A percentile compares a stretch with the other conserved stretches of the same genome.
Conservation (phyloP, 2,113 vertebrate species). For the Echinops telfairi region DNA sequence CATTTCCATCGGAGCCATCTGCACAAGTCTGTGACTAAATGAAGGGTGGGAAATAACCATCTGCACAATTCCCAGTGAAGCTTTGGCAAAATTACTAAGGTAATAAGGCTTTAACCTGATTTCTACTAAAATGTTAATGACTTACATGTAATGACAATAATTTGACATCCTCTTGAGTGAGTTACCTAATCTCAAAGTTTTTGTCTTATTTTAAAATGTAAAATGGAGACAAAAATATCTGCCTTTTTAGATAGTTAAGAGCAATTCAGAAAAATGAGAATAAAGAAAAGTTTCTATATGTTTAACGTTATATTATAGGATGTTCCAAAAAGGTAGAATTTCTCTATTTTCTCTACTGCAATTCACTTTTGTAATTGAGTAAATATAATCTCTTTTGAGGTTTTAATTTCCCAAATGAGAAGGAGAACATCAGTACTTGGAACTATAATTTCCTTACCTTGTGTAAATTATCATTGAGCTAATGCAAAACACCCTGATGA, state of each 20-base stretch:
- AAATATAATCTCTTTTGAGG: not conserved
- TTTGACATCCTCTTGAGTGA: not conserved
- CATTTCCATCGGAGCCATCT: too few relatives aligned
- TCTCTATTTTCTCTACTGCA: not conserved
- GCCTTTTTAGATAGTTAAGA: not conserved
- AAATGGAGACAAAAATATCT: not conserved
- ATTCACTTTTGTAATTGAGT: not conserved
- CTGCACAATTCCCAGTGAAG: not conserved
- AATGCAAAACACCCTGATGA: not conserved
- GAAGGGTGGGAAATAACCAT: not conserved
- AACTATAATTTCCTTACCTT: not conserved
- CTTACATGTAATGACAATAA: not conserved
- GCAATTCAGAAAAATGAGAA: not conserved
- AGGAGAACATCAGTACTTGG: not conserved
- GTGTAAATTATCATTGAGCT: not conserved
- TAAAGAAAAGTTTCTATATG: not conserved
- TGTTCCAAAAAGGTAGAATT: too few relatives aligned
- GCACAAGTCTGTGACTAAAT: not conserved
- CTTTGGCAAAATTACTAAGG: not conserved
- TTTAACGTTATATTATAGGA: not conserved
- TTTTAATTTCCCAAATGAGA: not conserved
- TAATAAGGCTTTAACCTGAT: constrained; percentile 13
- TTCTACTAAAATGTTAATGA: constrained; percentile 58
- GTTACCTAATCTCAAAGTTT: not conserved
- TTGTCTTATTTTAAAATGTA: constrained; percentile 4